Conservation (phyloP, 2,113 vertebrate genomes). For the Solenodon paradoxus region DNA sequence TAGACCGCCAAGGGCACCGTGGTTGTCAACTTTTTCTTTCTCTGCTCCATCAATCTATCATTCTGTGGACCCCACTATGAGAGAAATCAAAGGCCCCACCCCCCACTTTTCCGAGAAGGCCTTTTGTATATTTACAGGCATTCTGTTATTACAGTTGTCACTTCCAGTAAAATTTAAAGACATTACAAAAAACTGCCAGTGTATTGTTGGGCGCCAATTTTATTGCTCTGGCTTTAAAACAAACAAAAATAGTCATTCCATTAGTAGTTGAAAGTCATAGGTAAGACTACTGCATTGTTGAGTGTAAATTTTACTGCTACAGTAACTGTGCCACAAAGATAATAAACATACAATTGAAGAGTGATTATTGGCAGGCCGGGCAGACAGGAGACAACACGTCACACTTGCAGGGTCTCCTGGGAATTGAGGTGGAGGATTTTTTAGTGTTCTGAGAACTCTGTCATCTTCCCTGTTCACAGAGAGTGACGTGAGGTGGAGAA, state of each 20-base stretch:
- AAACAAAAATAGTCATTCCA: conserved; percentile 64
- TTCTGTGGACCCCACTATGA: not conserved
- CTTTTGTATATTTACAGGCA: conserved; percentile 56
- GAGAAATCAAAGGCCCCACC: not conserved
- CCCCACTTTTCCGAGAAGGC: conserved; percentile 14
- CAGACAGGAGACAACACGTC: conserved; percentile 34
- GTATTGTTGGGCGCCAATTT: conserved; percentile 57
- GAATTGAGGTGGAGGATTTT: not conserved
- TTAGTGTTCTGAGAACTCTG: not conserved
- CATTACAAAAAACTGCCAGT: conserved; percentile 3
- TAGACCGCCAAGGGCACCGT: not conserved
- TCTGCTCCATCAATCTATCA: not conserved
- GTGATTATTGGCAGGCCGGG: conserved; percentile 29
- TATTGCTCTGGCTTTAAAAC: conserved; percentile 62
- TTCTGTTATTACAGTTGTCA: conserved; percentile 39
- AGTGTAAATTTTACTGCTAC: conserved; percentile 46
- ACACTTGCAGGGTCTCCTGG: not conserved
- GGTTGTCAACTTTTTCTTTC: not conserved
- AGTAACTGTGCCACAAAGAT: conserved; percentile 47
- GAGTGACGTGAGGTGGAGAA: not conserved
- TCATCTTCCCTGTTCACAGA: not conserved
- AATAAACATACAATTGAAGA: conserved; percentile 46
- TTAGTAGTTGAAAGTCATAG: conserved; percentile 64
- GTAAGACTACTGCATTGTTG: not conserved
- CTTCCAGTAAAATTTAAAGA: conserved; percentile 68